Percentiles rank a stretch among this genome's conserved stretches.
phyloP scores from a whole-genome alignment of 37 sponge, comb jelly and placozoan species.

The Ephydatia muelleri region DNA sequence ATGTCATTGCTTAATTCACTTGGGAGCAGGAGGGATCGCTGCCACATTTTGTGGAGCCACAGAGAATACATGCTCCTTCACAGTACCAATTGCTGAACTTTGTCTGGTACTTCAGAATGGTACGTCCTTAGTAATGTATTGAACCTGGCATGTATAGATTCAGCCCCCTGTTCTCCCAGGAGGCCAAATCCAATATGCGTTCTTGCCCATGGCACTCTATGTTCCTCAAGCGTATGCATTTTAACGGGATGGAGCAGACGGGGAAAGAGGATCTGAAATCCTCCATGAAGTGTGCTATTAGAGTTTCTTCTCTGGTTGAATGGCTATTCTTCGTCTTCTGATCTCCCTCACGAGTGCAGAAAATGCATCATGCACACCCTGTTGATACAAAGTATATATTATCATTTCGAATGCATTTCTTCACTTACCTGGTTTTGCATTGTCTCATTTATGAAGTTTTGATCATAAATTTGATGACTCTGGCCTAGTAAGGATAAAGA shows the following conservation, averaged over 20 bases:
- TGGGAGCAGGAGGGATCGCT: neutral
- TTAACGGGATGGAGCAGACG: neutral
- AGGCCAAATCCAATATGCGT: neutral
- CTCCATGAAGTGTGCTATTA: neutral
- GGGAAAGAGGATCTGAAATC: neutral
- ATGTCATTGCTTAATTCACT: neutral
- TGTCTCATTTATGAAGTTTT: no score
- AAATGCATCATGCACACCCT: no score
- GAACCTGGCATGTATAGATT: neutral
- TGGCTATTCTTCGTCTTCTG: no score
- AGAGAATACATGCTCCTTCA: neutral
- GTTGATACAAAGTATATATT: neutral
- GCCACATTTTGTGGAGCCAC: constrained; percentile 1
- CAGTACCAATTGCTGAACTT: neutral
- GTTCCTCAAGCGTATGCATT: neutral
- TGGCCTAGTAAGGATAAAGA: no score
- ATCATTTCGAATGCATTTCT: neutral
- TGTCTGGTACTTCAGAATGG: neutral
- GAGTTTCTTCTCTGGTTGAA: no score
- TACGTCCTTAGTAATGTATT: neutral
- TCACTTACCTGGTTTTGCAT: neutral
- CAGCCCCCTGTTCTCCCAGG: neutral
- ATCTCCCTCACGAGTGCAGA: no score
- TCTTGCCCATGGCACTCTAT: neutral
- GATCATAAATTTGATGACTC: no score